Evolutionary conservation across 2,797 vertebrate genomes (phyloP).

Genomic region (Dromococcyx pavoninus): DNA sequence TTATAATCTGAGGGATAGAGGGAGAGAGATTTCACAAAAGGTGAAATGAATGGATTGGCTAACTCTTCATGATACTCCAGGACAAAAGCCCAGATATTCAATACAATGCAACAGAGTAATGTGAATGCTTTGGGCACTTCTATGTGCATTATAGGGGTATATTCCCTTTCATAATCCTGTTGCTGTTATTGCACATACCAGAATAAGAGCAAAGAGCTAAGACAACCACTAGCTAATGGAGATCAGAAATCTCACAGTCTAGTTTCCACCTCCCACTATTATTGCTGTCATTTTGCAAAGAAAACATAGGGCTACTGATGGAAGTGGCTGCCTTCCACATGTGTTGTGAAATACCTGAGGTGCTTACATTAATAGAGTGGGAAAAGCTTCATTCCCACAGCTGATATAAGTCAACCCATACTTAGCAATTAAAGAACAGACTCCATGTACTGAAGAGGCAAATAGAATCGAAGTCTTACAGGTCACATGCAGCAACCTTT

Average conservation of each 20-base stretch:
- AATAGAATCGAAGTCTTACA: not conserved
- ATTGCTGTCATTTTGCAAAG: not conserved
- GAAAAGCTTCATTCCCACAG: not conserved
- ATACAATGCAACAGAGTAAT: not conserved
- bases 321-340: not conserved
- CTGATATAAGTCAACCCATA: not conserved
- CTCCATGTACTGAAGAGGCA: not conserved
- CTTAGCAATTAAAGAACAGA: not conserved
- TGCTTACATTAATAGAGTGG: not conserved
- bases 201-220: not conserved
- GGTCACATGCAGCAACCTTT: not conserved
- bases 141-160: not conserved
- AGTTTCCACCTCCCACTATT: not conserved
- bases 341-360: not conserved
- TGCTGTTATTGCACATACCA: not conserved
- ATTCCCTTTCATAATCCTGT: not conserved
- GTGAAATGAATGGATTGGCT: not conserved
- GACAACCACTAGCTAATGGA: not conserved
- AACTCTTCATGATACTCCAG: not conserved
- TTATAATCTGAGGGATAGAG: not conserved
- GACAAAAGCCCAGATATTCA: not conserved
- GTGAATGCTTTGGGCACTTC: not conserved
- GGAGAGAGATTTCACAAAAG: not conserved
- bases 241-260: not conserved
- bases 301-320: not conserved